Evolutionary conservation across 2,888 invertebrate species (phyloP).

Genomic region (Candidula unifasciata): DNA sequence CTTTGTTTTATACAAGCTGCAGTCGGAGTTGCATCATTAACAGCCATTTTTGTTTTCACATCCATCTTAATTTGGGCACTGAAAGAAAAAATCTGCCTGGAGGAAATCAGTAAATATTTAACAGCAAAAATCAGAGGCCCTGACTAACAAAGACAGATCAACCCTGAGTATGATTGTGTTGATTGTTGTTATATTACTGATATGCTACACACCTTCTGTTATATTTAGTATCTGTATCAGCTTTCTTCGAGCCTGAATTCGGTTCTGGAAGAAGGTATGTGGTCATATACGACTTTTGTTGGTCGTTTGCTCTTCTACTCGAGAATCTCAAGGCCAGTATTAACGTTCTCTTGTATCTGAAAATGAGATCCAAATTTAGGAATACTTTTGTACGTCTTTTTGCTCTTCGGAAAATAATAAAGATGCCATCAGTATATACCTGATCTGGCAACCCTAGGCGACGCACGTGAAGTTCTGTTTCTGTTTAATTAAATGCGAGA

Average conservation of each 20-base stretch:
- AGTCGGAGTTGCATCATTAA: neutral
- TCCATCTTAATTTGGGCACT: neutral
- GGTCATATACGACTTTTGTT: neutral
- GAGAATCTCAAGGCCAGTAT: conserved; percentile 9
- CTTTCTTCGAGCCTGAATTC: neutral
- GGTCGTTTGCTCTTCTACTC: neutral
- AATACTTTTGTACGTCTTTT: neutral
- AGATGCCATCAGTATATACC: too few species aligned
- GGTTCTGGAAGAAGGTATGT: neutral
- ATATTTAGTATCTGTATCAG: neutral
- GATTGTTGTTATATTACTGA: neutral
- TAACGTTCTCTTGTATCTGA: neutral
- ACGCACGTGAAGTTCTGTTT: too few species aligned
- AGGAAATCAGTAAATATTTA: neutral
- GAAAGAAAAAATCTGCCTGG: neutral
- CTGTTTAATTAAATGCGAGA: too few species aligned
- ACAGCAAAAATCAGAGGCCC: neutral
- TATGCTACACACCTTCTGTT: neutral
- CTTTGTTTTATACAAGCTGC: neutral
- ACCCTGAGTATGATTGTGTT: neutral
- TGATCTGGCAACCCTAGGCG: too few species aligned
- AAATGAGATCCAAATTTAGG: conserved; percentile 3
- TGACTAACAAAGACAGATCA: neutral
- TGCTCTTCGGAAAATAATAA: too few species aligned
- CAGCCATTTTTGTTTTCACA: neutral